These are phyloP conservation scores for Drosophila neocordata DNA, from an alignment of 1,140 invertebrate genomes.

Conservation along the genomic window DNA sequence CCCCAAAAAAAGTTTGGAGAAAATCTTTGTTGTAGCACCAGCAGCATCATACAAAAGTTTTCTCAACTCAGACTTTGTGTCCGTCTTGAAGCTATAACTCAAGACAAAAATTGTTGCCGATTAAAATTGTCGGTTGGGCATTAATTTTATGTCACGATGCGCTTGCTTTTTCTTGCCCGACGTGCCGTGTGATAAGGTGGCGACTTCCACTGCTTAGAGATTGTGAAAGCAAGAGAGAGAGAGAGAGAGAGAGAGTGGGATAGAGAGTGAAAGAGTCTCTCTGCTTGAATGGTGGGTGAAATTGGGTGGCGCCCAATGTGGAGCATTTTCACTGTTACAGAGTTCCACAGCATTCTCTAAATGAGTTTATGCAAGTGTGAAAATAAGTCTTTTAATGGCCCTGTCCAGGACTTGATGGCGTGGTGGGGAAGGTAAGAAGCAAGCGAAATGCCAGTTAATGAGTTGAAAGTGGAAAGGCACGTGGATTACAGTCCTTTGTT, in stretches of 20 bases:
- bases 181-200: constrained; percentile 78
- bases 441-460: constrained; percentile 59
- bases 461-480: constrained; percentile 76
- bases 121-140: constrained; percentile 82
- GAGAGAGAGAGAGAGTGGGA: background rate
- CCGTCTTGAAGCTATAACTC: constrained; percentile 62
- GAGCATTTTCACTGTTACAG: constrained; percentile 53
- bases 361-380: constrained; percentile 81
- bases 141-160: constrained; percentile 82
- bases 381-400: constrained; percentile 81
- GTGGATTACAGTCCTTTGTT: constrained; percentile 69
- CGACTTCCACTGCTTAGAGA: constrained; percentile 22
- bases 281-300: constrained; percentile 2
- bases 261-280: constrained; percentile 5
- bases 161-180: constrained; percentile 50
- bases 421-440: constrained; percentile 9
- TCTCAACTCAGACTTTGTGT: constrained; percentile 27
- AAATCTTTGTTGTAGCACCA: constrained; percentile 54
- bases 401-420: constrained; percentile 16
- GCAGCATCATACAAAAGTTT: constrained; percentile 54
- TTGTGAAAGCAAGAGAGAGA: background rate
- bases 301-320: constrained; percentile 9
- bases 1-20: constrained; percentile 50
- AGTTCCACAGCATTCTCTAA: constrained; percentile 60
- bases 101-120: constrained; percentile 81